Evolutionary conservation across 2,888 invertebrate species (phyloP), one percentile per base, ranked within the genome.

Genomic region (Apamea crenata): DNA sequence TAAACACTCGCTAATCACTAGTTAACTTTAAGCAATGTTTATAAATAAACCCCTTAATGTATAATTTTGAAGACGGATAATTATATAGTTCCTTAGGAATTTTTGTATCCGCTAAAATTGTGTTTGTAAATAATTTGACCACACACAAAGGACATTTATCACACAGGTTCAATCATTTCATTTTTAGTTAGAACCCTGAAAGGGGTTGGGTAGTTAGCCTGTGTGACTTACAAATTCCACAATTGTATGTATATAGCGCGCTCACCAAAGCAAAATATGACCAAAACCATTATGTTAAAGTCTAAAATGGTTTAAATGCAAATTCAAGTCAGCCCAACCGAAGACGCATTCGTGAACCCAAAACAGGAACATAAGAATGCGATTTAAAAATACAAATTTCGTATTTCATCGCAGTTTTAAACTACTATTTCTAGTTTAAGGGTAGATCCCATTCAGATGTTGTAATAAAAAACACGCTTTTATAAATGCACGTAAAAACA

Each of bases 381-480:
- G 29, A 47, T 47, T 61, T 10, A 18, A 40, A 50, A 71, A 47
- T 72, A 66, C 50, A 14, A 18, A 59, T 70, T 72, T 7, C 6
- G 36, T 74, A 47, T 73, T 70, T 44, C 32, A 53, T 53, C 47
- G n/a, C 32, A 63, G 32, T 65, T 40, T 16, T 47, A 53, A 66
- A 67, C 29, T 50, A 29, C 5, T 21, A 25, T 61, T 56, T 32
- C 1, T 76, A 69, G 63, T 53, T 67, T 68, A 82, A 40, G 25
- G 6, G 25, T 66, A 73, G 68, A 74, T 61, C 56, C 66, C 63
- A 79, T 47, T n/a, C 66, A 78, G 36, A 40, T 44, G 69, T 81
- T 63, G 36, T 65, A 47, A 40, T 56, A 29, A 40, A 40, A n/a
- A n/a, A n/a, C n/a, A n/a, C n/a, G n/a, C n/a, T n/a, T n/a, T n/a